A percentile compares a stretch with the other conserved stretches of the same genome.
phyloP scores from a whole-genome alignment of 2,797 vertebrate genomes.

The Vespertilio murinus region DNA sequence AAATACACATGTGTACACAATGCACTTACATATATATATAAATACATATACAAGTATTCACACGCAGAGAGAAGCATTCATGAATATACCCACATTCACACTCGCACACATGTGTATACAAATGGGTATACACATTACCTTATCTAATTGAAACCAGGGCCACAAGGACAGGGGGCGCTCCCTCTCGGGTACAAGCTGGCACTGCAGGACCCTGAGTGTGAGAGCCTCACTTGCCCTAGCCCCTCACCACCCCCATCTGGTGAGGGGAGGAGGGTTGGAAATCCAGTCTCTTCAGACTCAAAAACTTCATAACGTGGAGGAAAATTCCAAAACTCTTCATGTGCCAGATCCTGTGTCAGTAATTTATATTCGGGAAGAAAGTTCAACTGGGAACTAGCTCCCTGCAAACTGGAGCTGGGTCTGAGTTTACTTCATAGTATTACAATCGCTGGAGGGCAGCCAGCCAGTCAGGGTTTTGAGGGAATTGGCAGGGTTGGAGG shows the following conservation, averaged over 20 bases:
- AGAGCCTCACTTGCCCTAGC: background rate
- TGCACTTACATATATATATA: background rate
- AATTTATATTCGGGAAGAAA: background rate
- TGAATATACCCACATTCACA: no score
- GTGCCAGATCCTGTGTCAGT: background rate
- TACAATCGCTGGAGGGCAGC: background rate
- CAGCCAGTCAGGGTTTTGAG: background rate
- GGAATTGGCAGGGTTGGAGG: background rate
- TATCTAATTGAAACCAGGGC: background rate
- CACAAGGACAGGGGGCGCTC: rapidly evolving
- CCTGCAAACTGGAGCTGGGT: background rate
- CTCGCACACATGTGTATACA: no score
- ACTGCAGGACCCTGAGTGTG: background rate
- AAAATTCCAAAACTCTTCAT: background rate
- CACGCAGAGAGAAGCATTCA: background rate
- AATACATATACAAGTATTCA: background rate
- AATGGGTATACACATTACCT: background rate
- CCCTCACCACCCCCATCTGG: rapidly evolving
- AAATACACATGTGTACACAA: background rate
- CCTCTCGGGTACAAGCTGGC: background rate
- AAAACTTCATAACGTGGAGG: no score
- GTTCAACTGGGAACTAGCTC: background rate
- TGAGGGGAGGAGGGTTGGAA: background rate
- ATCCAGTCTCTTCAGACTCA: background rate
- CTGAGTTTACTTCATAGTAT: background rate